phyloP scores from a whole-genome alignment of 2,797 vertebrate genomes.

The Parauchenoglanis ngamensis region DNA sequence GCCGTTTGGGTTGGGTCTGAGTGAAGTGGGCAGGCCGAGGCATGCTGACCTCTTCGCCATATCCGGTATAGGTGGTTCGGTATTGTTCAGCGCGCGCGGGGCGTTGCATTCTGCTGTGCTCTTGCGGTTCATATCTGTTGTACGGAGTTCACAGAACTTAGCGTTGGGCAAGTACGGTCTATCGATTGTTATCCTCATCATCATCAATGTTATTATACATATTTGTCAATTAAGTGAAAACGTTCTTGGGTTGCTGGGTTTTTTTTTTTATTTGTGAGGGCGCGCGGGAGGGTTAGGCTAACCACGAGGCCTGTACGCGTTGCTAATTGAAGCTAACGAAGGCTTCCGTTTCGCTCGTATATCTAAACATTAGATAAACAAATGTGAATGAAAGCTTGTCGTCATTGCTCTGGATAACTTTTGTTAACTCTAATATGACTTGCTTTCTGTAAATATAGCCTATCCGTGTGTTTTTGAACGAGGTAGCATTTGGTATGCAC shows the following conservation, averaged over 20 bases:
- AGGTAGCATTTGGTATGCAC: neutral
- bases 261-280: neutral
- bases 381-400: too few species aligned
- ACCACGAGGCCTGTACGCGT: neutral
- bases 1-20: neutral
- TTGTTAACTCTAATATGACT: neutral
- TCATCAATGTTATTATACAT: too few species aligned
- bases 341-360: neutral
- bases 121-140: too few species aligned
- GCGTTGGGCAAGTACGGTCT: neutral
- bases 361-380: neutral
- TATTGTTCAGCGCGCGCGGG: slow-evolving; percentile 4
- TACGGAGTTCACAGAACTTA: too few species aligned
- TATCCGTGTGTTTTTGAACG: neutral
- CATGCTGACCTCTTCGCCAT: neutral
- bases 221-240: neutral
- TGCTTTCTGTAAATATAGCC: neutral
- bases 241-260: too few species aligned
- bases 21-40: neutral
- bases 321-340: neutral
- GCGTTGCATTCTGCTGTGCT: neutral
- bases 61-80: neutral
- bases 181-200: neutral
- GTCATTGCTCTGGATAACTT: too few species aligned
- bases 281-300: neutral